phyloP scores from a whole-genome alignment of 2,797 vertebrate genomes.

The Spinus pinus region DNA sequence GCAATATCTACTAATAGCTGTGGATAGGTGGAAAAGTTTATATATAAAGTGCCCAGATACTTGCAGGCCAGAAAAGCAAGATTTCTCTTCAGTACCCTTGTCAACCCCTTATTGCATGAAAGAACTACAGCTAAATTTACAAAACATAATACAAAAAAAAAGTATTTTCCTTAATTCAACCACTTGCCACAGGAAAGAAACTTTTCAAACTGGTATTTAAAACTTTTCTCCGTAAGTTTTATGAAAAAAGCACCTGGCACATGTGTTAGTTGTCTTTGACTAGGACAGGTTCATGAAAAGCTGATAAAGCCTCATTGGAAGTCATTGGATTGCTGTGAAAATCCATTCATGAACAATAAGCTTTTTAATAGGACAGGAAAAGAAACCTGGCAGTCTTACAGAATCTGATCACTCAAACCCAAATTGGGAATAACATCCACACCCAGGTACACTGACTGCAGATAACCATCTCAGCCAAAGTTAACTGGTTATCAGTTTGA shows the following conservation, averaged over 20 bases:
- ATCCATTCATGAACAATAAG: background rate
- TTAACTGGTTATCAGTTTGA: background rate
- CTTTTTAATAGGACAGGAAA: background rate
- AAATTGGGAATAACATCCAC: background rate
- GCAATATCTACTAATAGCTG: background rate
- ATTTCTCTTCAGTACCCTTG: background rate
- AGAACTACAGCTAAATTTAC: background rate
- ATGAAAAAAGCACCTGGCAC: background rate
- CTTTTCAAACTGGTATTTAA: background rate
- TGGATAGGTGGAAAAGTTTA: background rate
- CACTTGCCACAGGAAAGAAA: background rate
- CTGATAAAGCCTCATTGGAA: background rate
- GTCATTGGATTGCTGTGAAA: background rate
- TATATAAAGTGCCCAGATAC: accelerated
- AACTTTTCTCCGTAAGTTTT: background rate
- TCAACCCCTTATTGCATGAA: background rate
- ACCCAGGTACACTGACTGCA: background rate
- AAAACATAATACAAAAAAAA: background rate
- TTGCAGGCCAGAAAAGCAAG: background rate
- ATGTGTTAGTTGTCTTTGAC: background rate
- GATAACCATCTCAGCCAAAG: background rate
- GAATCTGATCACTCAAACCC: background rate
- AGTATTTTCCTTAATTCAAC: background rate
- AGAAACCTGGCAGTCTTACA: background rate
- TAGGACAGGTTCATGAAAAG: background rate